Evolutionary conservation across 2,888 invertebrate genomes (phyloP).

Genomic region (Odontomyia ornata): DNA sequence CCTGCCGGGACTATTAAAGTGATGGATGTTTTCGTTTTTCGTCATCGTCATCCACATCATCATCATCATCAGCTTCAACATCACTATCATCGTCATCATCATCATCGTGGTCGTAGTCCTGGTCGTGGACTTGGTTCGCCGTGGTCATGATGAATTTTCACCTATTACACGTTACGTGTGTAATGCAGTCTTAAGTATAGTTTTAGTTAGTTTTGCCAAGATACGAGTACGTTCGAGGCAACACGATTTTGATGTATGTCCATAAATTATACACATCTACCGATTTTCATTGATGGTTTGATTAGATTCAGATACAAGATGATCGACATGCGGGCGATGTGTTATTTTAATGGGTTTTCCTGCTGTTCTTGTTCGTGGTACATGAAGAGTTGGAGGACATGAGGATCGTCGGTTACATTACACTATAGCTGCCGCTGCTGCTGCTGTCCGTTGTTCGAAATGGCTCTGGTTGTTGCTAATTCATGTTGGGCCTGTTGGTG

Average conservation of each 20-base stretch:
- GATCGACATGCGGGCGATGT: constrained; percentile 47
- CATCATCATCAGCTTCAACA: neutral
- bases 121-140: no score
- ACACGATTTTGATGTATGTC: constrained; percentile 47
- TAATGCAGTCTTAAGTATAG: constrained; percentile 15
- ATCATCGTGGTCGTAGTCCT: neutral
- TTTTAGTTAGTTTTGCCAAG: no score
- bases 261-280: constrained; percentile 50
- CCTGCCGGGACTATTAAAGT: constrained; percentile 45
- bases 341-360: constrained; percentile 34
- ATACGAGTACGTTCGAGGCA: neutral
- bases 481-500: neutral
- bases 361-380: constrained; percentile 1
- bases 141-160: constrained; percentile 10
- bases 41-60: constrained; percentile 38
- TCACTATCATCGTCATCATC: neutral
- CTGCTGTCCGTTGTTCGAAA: neutral
- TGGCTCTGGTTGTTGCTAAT: neutral
- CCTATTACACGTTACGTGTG: constrained; percentile 42
- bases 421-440: neutral
- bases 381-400: neutral
- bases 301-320: constrained; percentile 27
- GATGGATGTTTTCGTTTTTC: constrained; percentile 48
- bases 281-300: constrained; percentile 49
- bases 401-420: neutral